Base-by-base conservation (phyloP, 2,797 vertebrate genomes). In the Phaenicophaeus curvirostris region DNA sequence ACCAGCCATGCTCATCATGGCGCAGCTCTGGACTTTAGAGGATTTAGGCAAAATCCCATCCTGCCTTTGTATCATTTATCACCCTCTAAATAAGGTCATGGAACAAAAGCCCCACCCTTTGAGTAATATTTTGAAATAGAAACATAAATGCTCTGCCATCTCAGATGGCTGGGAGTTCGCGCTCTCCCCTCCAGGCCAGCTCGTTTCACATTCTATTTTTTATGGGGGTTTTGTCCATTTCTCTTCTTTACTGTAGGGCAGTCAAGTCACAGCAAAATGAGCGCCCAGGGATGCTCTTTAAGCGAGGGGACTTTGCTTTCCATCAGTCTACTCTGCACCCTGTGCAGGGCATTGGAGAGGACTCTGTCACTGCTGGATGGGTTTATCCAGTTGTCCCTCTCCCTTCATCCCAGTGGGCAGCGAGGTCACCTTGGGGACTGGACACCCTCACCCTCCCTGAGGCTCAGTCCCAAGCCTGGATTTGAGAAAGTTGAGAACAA, bases 321-420 rank as follows among this genome's bases (percentile, higher is more conserved):
- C 21, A 12, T 24, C 35, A 7, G 51, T 3, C 62, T 15, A 16
- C 27, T 24, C 33, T 4, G 27, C 23, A 46, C 41, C 46, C 31
- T 10, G 9, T 8, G 71, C 54, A 13, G 30, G 39, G 3, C 16
- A 1, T 13, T 15, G 27, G 25, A 46, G 28, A 8, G 16, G n/a
- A 33, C 3, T 15, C 37, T 27, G 42, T 39, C 51, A 7, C 0
- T 0, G 27, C 48, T 46, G 42, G 33, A 9, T 3, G 4, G 3
- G 24, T 81, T 80, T 21, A 18, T 5, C 33, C 59, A 13, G 6
- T 5, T 63, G 21, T 15, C 5, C 19, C 44, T 13, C 13, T 58
- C 28, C 8, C 13, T 79, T n/a, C 55, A 15, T 10, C 51, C 7
- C 17, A 30, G 8, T 11, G 19, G 24, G 6, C 9, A 61, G 15